Conservation (phyloP, 2,797 vertebrate genomes). For the Sternarchorhynchus goeldii region DNA sequence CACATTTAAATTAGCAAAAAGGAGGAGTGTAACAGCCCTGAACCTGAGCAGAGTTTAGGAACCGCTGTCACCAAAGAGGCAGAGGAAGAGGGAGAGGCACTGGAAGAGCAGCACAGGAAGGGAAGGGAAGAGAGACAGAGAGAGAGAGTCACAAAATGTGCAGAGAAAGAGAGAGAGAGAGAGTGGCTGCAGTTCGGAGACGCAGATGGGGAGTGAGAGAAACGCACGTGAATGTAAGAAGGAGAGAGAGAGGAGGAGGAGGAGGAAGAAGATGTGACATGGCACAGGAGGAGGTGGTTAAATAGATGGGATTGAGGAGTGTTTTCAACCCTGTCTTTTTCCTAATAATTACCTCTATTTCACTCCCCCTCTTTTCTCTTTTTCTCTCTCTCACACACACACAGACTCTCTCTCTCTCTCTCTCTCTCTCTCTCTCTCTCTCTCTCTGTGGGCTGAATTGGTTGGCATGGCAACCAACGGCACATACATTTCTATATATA, state of each 20-base stretch:
- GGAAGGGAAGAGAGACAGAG: slow-evolving; percentile 33
- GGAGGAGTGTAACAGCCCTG: slow-evolving; percentile 26
- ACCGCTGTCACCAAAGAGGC: not conserved
- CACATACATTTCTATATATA: slow-evolving; percentile 70
- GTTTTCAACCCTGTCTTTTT: slow-evolving; percentile 59
- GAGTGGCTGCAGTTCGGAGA: not conserved
- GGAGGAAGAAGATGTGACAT: slow-evolving; percentile 51
- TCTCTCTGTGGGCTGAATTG: slow-evolving; percentile 59
- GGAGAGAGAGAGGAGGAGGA: not conserved
- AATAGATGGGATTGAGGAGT: slow-evolving; percentile 57
- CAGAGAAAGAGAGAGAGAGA: slow-evolving; percentile 8
- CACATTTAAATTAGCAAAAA: slow-evolving; percentile 58
- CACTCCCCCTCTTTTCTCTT: slow-evolving; percentile 44
- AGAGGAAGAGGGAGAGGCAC: not conserved
- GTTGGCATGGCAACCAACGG: slow-evolving; percentile 77
- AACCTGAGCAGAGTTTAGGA: not conserved
- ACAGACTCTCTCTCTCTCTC: slow-evolving; percentile 42
- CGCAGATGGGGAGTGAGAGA: slow-evolving; percentile 28
- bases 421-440: slow-evolving; percentile 52
- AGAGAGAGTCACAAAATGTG: not conserved
- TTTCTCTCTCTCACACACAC: slow-evolving; percentile 37
- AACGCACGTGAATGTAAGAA: slow-evolving; percentile 26
- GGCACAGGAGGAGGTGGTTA: slow-evolving; percentile 56
- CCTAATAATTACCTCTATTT: slow-evolving; percentile 59
- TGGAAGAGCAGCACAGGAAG: slow-evolving; percentile 19